Evolutionary conservation across 2,113 vertebrate species (phyloP).

Genomic region (Lates calcarifer): DNA sequence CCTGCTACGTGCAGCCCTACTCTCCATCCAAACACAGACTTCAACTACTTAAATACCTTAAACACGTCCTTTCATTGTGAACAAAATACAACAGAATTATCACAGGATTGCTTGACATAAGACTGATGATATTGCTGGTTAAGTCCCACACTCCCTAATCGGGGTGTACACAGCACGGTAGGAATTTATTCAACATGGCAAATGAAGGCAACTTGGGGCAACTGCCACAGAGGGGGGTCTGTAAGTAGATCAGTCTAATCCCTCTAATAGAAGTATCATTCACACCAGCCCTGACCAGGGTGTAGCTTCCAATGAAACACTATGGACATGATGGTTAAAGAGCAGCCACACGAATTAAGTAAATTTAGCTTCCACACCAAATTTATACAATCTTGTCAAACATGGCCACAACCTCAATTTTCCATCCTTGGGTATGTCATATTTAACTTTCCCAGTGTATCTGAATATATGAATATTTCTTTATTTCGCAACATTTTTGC

Average conservation of each 20-base stretch:
- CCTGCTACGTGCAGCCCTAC: not conserved
- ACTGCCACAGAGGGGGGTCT: slow-evolving; percentile 82
- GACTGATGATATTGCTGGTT: slow-evolving; percentile 73
- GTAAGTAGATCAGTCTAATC: slow-evolving; percentile 85
- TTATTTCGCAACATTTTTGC: not conserved
- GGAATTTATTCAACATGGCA: slow-evolving; percentile 81
- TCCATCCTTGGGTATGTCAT: not conserved
- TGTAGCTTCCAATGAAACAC: slow-evolving; percentile 64
- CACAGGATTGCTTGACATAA: slow-evolving; percentile 72
- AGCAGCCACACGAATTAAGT: slow-evolving; percentile 22
- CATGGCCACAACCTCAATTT: not conserved
- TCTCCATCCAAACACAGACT: slow-evolving; percentile 37
- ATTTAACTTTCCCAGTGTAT: not conserved
- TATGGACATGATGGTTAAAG: slow-evolving; percentile 34
- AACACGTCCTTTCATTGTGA: slow-evolving; percentile 55
- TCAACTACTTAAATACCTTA: slow-evolving; percentile 49
- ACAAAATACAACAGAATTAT: slow-evolving; percentile 63
- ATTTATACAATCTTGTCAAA: slow-evolving; percentile 7
- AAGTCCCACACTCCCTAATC: slow-evolving; percentile 78
- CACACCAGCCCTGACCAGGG: slow-evolving; percentile 72
- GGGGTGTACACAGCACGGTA: slow-evolving; percentile 76
- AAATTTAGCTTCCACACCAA: slow-evolving; percentile 13
- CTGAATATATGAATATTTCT: not conserved
- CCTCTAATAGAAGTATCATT: slow-evolving; percentile 84
- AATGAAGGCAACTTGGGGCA: slow-evolving; percentile 83